Evolutionary conservation across 2,113 vertebrate genomes (phyloP), one percentile per base, ranked within the genome.

Genomic region (Scomber colias): DNA sequence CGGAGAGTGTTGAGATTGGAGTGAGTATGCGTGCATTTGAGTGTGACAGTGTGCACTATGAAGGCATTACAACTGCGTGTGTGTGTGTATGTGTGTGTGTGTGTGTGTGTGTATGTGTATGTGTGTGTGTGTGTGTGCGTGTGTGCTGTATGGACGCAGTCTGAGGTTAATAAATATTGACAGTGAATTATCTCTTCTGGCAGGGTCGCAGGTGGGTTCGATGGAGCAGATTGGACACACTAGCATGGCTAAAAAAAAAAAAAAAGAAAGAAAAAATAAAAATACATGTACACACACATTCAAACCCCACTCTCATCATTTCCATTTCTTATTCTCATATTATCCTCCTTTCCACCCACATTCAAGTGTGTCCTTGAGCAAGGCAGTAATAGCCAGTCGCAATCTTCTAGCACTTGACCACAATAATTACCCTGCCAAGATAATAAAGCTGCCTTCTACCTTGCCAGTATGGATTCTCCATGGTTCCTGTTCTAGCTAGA

Each of bases 91-190:
- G 50, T 19, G 57, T 24, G 35, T 57, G 48, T 31, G 46, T 59
- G 35, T 60, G 66, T 71, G 63, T 62, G 21, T 21, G 21, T 21
- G 21, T 21, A 45, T 14, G 50, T 19, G 57, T 24, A 27, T 57
- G 48, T 31, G 46, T 59, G 35, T 60, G 66, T 71, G 63, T 62
- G 21, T 21, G 21, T 21, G 21, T 21, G 21, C 21, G 21, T 21
- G 24, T 27, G 24, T 27, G 24, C 24, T 83, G 48, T 64, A 66
- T 77, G 64, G 65, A 69, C 44, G 86, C 44, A 68, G 62, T 75
- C 79, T 84, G 88, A 92, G 84, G 90, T 92, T 94, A 93, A 95
- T 91, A 91, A 90, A 94, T 94, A 95, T 91, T 91, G 93, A 94
- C 91, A 92, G 91, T 79, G 89, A 93, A 93, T 93, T 91, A 94